These are phyloP conservation scores for Halotydeus destructor DNA, from an alignment of 1,140 invertebrate genomes.

Conservation along the genomic window DNA sequence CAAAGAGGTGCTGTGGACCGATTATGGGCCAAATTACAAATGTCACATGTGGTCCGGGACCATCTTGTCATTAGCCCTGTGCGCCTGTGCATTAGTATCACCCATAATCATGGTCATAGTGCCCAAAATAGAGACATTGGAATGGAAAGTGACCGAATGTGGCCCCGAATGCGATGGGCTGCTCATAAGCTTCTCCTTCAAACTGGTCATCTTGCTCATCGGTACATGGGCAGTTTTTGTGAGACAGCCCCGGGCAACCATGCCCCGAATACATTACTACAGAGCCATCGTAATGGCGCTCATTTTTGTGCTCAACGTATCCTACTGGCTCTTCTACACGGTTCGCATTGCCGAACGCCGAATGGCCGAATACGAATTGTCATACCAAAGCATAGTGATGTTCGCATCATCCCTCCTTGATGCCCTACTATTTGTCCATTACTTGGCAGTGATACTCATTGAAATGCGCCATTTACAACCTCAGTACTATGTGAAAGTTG, in stretches of 20 bases:
- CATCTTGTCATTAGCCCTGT: constrained; percentile 48
- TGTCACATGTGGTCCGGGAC: constrained; percentile 57
- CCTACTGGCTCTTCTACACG: constrained; percentile 93
- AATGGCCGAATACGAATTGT: constrained; percentile 17
- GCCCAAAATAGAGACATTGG: constrained; percentile 48
- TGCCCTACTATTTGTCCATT: constrained; percentile 83
- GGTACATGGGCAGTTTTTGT: constrained; percentile 66
- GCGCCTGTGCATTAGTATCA: constrained; percentile 61
- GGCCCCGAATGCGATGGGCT: constrained; percentile 71
- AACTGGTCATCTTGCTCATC: constrained; percentile 66
- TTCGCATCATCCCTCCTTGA: constrained; percentile 77
- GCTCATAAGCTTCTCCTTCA: constrained; percentile 71
- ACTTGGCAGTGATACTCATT: constrained; percentile 71
- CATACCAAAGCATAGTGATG: constrained; percentile 40
- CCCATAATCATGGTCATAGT: constrained; percentile 82
- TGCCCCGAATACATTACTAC: constrained; percentile 81
- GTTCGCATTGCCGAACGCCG: constrained; percentile 45
- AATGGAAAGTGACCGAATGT: constrained; percentile 31
- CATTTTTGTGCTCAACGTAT: constrained; percentile 74
- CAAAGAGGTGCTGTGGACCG: constrained; percentile 22
- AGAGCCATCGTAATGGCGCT: constrained; percentile 64
- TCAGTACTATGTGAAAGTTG: constrained; percentile 66
- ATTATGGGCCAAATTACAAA: constrained; percentile 31
- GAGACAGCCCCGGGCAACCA: constrained; percentile 48
- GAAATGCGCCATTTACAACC: constrained; percentile 76